A percentile compares a stretch with the other conserved stretches of the same genome.
These are phyloP conservation scores for Holothuria leucospilota DNA, from an alignment of 53 echinoderm and acorn worm species.

Conservation along the genomic window DNA sequence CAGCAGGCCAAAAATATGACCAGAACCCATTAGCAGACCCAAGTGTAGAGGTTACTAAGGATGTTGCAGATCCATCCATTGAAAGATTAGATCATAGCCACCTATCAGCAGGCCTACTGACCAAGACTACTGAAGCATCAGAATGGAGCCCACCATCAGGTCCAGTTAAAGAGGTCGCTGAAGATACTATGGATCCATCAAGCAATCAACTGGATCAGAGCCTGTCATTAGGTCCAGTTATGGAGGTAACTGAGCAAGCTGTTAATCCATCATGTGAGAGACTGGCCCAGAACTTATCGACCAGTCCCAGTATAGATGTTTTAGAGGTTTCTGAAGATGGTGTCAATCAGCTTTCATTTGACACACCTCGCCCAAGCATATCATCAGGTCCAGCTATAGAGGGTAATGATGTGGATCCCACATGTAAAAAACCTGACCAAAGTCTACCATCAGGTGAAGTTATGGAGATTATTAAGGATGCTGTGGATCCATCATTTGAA, in stretches of 20 bases:
- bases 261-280: neutral
- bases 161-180: neutral
- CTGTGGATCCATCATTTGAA: neutral
- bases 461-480: constrained; percentile 6
- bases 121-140: too few species aligned
- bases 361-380: neutral
- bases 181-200: neutral
- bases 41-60: too few species aligned
- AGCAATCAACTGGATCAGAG: neutral
- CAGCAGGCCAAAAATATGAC: too few species aligned
- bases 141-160: neutral
- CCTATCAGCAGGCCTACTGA: too few species aligned
- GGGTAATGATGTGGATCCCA: constrained; percentile 8
- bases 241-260: neutral
- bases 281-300: neutral
- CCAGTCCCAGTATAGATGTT: neutral
- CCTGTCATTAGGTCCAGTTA: neutral
- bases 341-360: neutral
- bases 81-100: too few species aligned
- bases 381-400: neutral
- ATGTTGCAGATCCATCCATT: too few species aligned
- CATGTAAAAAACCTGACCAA: neutral
- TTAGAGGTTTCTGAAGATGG: constrained; percentile 10
- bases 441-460: neutral
- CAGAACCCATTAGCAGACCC: too few species aligned